Base-by-base conservation (phyloP, 1,140 invertebrate species). In the Pogonognathellus flavescens region DNA sequence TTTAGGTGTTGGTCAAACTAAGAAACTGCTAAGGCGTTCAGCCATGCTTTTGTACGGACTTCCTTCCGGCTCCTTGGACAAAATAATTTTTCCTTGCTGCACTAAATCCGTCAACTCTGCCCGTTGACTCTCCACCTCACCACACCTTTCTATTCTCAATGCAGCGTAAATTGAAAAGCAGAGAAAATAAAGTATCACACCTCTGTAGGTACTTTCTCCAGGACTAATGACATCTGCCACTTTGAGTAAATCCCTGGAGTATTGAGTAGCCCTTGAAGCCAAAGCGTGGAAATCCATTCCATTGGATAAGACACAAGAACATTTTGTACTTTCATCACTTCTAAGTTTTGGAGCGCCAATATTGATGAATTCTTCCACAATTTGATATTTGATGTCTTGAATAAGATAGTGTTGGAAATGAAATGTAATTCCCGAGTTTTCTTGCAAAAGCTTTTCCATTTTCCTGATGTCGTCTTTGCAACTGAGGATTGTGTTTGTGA, bases 131-230 rank as follows among this genome's bases (percentile, higher is more conserved):
- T 81, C 55, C 1, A n/a, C 18, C n/a, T 57, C 80, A 14, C 52
- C 22, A 2, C 14, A 16, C 9, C 6, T 20, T 16, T 16, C 25
- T 13, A 2, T 8, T 1, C n/a, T 50, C 14, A 25, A 9, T 0
- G 31, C 1, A 57, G n/a, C 55, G 14, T n/a, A 50, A 16, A 81
- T 81, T n/a, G 80, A 81, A 31, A 25, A 81, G 11, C 50, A 81
- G 16, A 81, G 50, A 81, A 81, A 81, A 53, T 81, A 81, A 59
- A 59, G 20, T 53, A 81, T 16, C 2, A 81, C 80, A 16, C 80
- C 80, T 41, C 80, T 1, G n/a, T 81, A 81, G 2, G 80, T 81
- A 18, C 80, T 81, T 55, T 81, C 50, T 16, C 80, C 80, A 0
- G 80, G 80, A 25, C 13, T 31, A 22, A 81, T 53, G 9, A 11